phyloP scores from a whole-genome alignment of 2,797 vertebrate species.

The Gallirallus australis region DNA sequence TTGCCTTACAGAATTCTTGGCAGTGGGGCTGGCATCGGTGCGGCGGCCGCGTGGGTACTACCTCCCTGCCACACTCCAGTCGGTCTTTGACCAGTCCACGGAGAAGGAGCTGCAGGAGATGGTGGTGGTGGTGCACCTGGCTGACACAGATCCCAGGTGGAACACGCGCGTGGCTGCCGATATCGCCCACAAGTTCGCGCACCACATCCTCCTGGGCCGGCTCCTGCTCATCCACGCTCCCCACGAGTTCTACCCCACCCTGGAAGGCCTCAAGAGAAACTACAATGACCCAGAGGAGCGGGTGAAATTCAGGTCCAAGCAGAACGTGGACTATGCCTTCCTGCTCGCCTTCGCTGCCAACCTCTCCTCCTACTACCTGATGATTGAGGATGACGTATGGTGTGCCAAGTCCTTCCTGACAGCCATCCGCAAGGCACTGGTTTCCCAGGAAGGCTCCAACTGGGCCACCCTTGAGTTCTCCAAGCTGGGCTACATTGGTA shows the following conservation, averaged over 20 bases:
- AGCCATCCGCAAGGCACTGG: slow-evolving; percentile 74
- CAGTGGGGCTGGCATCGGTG: slow-evolving; percentile 84
- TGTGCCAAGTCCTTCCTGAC: slow-evolving; percentile 82
- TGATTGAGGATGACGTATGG: slow-evolving; percentile 87
- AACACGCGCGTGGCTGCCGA: slow-evolving; percentile 32
- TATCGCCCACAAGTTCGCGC: slow-evolving; percentile 73
- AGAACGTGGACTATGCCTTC: slow-evolving; percentile 88
- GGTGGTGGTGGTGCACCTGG: slow-evolving; percentile 88
- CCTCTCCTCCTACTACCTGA: slow-evolving; percentile 87
- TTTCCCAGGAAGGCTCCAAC: slow-evolving; percentile 57
- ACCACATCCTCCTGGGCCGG: slow-evolving; percentile 74
- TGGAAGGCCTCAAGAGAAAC: slow-evolving; percentile 83
- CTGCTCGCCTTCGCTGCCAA: slow-evolving; percentile 83
- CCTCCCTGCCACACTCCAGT: slow-evolving; percentile 81
- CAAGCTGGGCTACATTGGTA: slow-evolving; percentile 87
- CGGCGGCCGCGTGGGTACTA: slow-evolving; percentile 76
- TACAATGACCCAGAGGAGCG: slow-evolving; percentile 78
- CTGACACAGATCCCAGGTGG: slow-evolving; percentile 79
- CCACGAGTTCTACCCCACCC: slow-evolving; percentile 72
- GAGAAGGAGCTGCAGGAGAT: slow-evolving; percentile 80
- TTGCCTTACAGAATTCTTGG: slow-evolving; percentile 80
- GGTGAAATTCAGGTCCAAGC: slow-evolving; percentile 86
- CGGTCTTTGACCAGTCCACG: slow-evolving; percentile 84
- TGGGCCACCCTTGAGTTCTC: slow-evolving; percentile 92
- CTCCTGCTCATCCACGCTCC: slow-evolving; percentile 83